Conservation (phyloP, 1,140 invertebrate species). For the Drosophila mojavensis region DNA sequence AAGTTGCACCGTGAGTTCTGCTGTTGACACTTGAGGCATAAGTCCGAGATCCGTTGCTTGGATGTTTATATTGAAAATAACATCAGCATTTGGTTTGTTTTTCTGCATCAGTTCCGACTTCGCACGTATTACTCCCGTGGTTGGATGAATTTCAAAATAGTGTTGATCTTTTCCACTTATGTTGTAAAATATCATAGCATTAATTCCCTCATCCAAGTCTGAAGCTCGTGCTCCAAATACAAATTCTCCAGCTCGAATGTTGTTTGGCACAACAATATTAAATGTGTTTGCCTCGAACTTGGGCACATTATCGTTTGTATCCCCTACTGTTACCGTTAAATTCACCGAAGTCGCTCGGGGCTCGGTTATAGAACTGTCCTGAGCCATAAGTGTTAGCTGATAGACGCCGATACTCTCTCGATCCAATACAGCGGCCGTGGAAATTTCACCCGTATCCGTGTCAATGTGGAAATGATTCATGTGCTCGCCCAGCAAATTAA, state of each 20-base stretch:
- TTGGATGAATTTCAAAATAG: constrained; percentile 90
- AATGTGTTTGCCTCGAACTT: constrained; percentile 89
- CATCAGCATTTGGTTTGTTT: constrained; percentile 74
- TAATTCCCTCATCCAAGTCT: constrained; percentile 91
- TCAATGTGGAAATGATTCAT: constrained; percentile 91
- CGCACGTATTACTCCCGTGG: constrained; percentile 93
- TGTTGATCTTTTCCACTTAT: constrained; percentile 91
- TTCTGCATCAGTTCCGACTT: constrained; percentile 84
- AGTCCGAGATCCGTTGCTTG: constrained; percentile 89
- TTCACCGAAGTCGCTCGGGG: constrained; percentile 91
- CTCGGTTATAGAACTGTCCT: constrained; percentile 93
- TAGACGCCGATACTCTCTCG: constrained; percentile 91
- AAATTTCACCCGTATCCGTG: constrained; percentile 90
- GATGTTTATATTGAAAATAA: constrained; percentile 90
- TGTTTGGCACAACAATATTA: constrained; percentile 91
- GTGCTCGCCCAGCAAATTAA: constrained; percentile 92
- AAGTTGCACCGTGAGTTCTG: constrained; percentile 89
- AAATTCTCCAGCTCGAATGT: constrained; percentile 90
- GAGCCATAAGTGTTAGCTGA: constrained; percentile 92
- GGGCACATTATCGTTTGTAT: constrained; percentile 95
- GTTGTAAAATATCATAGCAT: constrained; percentile 91
- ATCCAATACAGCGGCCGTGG: constrained; percentile 89
- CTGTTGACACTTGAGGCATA: constrained; percentile 86
- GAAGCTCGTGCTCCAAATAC: constrained; percentile 94
- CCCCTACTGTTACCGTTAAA: constrained; percentile 90